Conservation (phyloP, 1,140 invertebrate species). For the Archivesica marissinica region DNA sequence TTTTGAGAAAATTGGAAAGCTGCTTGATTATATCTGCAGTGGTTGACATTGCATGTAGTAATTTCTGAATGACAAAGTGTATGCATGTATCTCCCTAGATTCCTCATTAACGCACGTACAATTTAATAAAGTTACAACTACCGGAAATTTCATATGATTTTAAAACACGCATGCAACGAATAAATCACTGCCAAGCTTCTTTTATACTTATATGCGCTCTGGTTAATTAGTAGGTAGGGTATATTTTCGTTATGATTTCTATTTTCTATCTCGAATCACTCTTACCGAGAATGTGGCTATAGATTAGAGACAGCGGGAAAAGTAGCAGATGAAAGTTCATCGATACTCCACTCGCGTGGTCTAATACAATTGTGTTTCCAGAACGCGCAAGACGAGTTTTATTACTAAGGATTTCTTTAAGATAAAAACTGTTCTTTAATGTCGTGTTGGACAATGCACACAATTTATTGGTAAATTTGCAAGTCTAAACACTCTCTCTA, state of each 20-base stretch:
- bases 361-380: conserved; percentile 15
- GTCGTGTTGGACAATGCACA: conserved; percentile 19
- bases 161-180: too few species aligned
- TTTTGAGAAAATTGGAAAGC: too few species aligned
- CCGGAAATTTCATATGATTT: too few species aligned
- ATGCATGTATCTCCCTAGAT: too few species aligned
- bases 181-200: too few species aligned
- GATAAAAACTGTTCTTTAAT: conserved; percentile 36
- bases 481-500: conserved; percentile 24
- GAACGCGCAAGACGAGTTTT: conserved; percentile 10
- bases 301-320: background rate
- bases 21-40: too few species aligned
- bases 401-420: conserved; percentile 7
- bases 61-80: too few species aligned
- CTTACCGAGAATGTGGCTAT: background rate
- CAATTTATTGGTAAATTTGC: conserved; percentile 49
- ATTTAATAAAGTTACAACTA: too few species aligned
- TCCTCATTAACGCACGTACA: too few species aligned
- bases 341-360: conserved; percentile 18
- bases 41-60: too few species aligned
- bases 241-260: background rate
- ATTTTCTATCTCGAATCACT: background rate
- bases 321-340: background rate
- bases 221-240: background rate
- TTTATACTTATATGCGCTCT: too few species aligned